Conservation (phyloP, 2,113 vertebrate genomes). For the Recurvirostra avosetta region DNA sequence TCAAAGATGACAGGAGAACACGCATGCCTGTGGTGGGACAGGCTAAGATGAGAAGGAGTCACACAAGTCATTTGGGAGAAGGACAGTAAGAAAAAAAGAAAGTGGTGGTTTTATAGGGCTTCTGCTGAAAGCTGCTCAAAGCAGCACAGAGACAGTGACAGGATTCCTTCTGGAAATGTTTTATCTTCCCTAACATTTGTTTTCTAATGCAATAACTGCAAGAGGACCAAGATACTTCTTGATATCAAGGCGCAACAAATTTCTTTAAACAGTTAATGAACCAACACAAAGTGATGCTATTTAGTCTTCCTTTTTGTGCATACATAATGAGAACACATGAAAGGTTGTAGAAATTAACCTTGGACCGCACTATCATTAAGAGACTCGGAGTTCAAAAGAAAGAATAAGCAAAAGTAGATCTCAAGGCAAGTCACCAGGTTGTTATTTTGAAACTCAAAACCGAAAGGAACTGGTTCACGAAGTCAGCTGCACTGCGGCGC, state of each 20-base stretch:
- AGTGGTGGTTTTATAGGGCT: neutral
- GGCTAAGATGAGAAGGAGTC: neutral
- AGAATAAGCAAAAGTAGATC: neutral
- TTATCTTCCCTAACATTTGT: neutral
- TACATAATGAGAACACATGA: neutral
- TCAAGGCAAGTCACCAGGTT: neutral
- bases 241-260: neutral
- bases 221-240: neutral
- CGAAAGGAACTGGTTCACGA: neutral
- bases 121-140: neutral
- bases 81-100: neutral
- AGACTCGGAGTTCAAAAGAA: neutral
- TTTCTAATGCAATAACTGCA: neutral
- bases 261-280: neutral
- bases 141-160: neutral
- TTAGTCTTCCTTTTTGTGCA: neutral
- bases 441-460: neutral
- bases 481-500: neutral
- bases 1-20: neutral
- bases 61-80: neutral
- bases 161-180: neutral
- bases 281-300: neutral
- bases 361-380: neutral
- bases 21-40: neutral
- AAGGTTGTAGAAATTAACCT: conserved; percentile 26